These are phyloP conservation scores for Mongoloraphidia duomilia DNA, from an alignment of 2,888 invertebrate genomes.

Conservation along the genomic window DNA sequence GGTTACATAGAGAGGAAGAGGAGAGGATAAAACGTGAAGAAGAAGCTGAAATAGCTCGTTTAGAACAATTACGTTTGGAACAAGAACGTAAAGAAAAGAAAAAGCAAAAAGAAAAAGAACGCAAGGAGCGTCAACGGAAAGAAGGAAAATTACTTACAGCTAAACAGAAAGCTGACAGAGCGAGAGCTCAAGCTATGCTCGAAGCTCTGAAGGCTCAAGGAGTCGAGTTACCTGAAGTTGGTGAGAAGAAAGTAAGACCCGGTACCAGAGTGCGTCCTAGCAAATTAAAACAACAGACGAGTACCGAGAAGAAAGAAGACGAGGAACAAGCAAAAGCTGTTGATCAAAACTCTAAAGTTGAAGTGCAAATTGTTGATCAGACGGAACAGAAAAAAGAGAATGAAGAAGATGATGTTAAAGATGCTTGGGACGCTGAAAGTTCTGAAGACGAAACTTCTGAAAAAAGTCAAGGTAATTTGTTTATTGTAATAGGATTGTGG, in stretches of 20 bases:
- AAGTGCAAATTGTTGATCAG: constrained; percentile 22
- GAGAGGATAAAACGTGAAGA: constrained; percentile 62
- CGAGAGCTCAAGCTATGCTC: constrained; percentile 76
- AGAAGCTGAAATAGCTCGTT: constrained; percentile 53
- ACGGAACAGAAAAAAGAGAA: constrained; percentile 21
- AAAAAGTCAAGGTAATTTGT: constrained; percentile 22
- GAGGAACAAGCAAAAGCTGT: constrained; percentile 12
- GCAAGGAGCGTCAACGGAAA: constrained; percentile 84
- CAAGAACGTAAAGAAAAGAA: constrained; percentile 78
- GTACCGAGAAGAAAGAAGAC: constrained; percentile 32
- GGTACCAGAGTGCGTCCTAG: constrained; percentile 63
- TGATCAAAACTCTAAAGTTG: constrained; percentile 12
- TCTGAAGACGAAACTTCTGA: constrained; percentile 40
- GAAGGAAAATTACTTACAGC: constrained; percentile 89
- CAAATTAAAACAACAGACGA: constrained; percentile 50
- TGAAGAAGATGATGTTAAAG: constrained; percentile 50
- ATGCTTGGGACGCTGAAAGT: constrained; percentile 74
- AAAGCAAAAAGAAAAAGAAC: constrained; percentile 84
- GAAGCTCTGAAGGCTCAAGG: constrained; percentile 84
- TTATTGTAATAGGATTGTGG: not conserved
- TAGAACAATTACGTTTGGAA: constrained; percentile 65
- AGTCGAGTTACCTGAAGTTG: constrained; percentile 60
- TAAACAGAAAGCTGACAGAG: constrained; percentile 84
- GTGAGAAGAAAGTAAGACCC: constrained; percentile 42
- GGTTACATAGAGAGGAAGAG: constrained; percentile 56